Percentiles rank a stretch among this genome's conserved stretches.
phyloP scores from a whole-genome alignment of 2,888 invertebrate genomes.

The Ormyrus pomaceus region DNA sequence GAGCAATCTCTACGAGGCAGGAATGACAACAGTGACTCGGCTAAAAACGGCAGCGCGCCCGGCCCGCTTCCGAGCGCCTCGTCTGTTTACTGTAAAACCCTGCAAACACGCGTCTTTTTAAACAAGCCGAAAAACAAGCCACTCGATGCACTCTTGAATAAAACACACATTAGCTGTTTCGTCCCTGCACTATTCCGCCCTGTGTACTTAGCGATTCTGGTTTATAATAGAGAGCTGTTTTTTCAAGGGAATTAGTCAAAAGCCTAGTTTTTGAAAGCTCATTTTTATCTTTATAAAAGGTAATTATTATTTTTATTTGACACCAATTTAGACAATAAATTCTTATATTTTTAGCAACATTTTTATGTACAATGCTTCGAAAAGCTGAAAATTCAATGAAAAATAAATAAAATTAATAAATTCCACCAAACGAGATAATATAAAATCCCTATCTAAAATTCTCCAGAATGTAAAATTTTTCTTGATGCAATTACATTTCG shows the following conservation, averaged over 20 bases:
- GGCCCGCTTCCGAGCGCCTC: not conserved
- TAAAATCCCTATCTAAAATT: no score
- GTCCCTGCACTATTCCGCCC: not conserved
- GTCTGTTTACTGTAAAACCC: constrained; percentile 30
- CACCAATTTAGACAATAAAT: not conserved
- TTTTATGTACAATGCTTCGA: no score
- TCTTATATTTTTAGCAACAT: not conserved
- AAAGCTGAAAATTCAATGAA: no score
- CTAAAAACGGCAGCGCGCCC: constrained; percentile 56
- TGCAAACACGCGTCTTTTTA: constrained; percentile 22
- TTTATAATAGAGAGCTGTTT: no score
- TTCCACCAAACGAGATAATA: no score
- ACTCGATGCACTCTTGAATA: constrained; percentile 7
- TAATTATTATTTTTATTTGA: not conserved
- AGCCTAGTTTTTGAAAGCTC: no score
- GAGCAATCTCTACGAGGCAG: constrained; percentile 51
- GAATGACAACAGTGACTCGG: constrained; percentile 63
- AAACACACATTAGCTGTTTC: constrained; percentile 14
- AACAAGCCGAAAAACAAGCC: constrained; percentile 27
- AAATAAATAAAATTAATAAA: no score
- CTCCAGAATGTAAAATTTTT: no score
- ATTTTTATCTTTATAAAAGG: not conserved
- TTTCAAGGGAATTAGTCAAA: no score
- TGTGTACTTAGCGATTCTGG: no score
- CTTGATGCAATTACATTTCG: no score